These are phyloP conservation scores for Phrynocephalus guinanensis DNA, from an alignment of 2,797 vertebrate genomes.

Conservation along the genomic window DNA sequence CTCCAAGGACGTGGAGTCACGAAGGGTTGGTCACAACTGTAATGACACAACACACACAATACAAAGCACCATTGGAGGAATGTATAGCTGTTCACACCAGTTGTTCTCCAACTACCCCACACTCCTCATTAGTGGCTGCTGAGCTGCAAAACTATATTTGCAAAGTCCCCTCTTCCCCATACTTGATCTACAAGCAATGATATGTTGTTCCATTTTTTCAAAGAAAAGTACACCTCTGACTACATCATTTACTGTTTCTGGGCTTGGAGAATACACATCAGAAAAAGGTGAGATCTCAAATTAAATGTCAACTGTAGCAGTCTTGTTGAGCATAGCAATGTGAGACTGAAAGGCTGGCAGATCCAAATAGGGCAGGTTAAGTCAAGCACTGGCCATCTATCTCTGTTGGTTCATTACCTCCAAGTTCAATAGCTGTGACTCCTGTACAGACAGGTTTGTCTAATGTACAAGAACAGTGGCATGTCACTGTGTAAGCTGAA, in stretches of 20 bases:
- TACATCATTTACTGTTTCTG: not conserved
- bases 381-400: not conserved
- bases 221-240: no score
- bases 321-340: not conserved
- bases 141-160: no score
- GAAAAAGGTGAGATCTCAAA: not conserved
- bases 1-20: no score
- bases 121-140: no score
- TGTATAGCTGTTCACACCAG: no score
- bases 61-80: no score
- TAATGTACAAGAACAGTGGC: not conserved
- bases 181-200: no score
- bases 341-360: slow-evolving; percentile 6
- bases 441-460: fast-evolving
- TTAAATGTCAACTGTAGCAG: not conserved
- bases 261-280: not conserved
- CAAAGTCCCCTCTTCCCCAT: no score
- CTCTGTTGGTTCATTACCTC: not conserved
- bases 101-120: no score
- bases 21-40: no score
- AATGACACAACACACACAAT: no score
- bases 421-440: not conserved
- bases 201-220: no score
- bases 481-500: not conserved
- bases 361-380: slow-evolving; percentile 4